phyloP scores from a whole-genome alignment of 2,113 vertebrate genomes.

The Eulacestoma nigropectus region DNA sequence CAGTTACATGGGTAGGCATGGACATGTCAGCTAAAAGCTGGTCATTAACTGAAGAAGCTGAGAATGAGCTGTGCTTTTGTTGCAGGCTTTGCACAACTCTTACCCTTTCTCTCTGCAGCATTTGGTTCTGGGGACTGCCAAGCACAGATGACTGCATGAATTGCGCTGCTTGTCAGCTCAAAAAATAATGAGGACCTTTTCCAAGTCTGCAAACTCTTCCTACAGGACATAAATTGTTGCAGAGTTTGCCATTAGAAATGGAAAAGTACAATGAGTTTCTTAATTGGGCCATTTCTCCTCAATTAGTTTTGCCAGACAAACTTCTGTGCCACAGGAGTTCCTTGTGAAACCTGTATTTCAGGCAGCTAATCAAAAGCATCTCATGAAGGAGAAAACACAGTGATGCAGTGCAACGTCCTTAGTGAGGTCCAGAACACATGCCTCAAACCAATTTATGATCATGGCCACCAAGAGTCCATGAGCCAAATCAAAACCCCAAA shows the following conservation, averaged over 20 bases:
- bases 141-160: not conserved
- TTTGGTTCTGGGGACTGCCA: not conserved
- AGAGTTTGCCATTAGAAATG: constrained; percentile 11
- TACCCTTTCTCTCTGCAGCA: not conserved
- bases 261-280: not conserved
- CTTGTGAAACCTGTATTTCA: constrained; percentile 44
- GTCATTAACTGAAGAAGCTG: not conserved
- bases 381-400: not conserved
- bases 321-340: not conserved
- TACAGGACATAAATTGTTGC: not conserved
- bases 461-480: not conserved
- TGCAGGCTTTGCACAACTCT: not conserved
- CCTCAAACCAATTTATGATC: not conserved
- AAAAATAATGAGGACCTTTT: not conserved
- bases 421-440: not conserved
- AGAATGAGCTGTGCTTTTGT: not conserved
- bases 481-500: not conserved
- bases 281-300: constrained; percentile 34
- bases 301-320: constrained; percentile 37
- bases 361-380: constrained; percentile 29
- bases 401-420: not conserved
- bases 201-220: not conserved
- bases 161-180: not conserved
- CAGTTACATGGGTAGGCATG: not conserved
- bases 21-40: not conserved